Evolutionary conservation across 2,888 invertebrate genomes (phyloP).

Genomic region (Eristalinus sepulchralis): DNA sequence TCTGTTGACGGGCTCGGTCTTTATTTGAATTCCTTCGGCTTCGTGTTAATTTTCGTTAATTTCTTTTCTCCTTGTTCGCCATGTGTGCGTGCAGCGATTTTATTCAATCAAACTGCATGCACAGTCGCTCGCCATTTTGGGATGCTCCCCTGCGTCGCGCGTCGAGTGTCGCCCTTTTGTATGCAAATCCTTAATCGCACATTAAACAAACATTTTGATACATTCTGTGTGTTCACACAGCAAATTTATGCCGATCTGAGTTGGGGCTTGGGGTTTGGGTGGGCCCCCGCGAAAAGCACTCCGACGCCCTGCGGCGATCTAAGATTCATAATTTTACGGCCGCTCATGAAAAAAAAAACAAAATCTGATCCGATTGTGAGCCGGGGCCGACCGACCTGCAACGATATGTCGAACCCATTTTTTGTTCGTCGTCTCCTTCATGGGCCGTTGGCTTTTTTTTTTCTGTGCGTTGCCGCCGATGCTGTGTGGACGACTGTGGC

Average conservation of each 20-base stretch:
- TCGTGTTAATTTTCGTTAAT: neutral
- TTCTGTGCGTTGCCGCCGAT: neutral
- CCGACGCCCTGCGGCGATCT: conserved; percentile 60
- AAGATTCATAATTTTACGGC: conserved; percentile 52
- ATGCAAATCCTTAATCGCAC: conserved; percentile 69
- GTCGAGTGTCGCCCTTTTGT: conserved; percentile 55
- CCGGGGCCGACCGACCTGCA: conserved; percentile 15
- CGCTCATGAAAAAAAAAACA: conserved; percentile 15
- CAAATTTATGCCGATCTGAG: conserved; percentile 21
- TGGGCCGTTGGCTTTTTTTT: neutral
- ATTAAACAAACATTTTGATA: conserved; percentile 71
- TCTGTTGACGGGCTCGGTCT: neutral
- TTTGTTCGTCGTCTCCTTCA: neutral
- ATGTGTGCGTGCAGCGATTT: neutral
- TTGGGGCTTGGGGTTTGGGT: conserved; percentile 36
- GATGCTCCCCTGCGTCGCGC: neutral
- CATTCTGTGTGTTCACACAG: conserved; percentile 19
- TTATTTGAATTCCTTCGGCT: neutral
- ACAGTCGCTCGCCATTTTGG: conserved; percentile 7
- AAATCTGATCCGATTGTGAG: conserved; percentile 3
- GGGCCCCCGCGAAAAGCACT: conserved; percentile 50
- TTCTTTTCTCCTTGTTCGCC: neutral
- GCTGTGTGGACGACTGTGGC: conserved; percentile 3
- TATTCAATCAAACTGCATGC: conserved; percentile 30
- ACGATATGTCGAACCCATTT: conserved; percentile 54